Conservation (phyloP, 1,140 invertebrate species). For the Ceratina australensis region DNA sequence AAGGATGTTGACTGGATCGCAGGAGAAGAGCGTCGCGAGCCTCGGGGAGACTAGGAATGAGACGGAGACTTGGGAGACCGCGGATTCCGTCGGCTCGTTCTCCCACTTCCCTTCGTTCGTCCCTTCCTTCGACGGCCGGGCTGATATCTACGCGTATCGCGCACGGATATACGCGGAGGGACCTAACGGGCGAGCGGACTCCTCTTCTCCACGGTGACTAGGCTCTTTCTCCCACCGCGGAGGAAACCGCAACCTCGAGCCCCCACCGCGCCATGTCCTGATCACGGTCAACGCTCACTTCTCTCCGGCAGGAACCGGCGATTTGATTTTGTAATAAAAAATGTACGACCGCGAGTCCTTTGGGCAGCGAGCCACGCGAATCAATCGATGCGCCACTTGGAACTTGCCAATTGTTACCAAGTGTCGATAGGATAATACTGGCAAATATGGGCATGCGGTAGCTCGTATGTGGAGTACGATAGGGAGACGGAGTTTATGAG, state of each 20-base stretch:
- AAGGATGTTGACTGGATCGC: background rate
- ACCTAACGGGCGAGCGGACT: conserved; percentile 15
- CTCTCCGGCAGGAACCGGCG: background rate
- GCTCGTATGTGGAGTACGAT: background rate
- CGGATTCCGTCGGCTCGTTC: conserved; percentile 35
- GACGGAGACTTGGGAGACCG: conserved; percentile 46
- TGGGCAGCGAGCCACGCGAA: no score
- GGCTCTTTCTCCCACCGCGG: background rate
- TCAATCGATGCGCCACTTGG: no score
- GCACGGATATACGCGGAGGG: background rate
- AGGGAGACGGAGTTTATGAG: no score
- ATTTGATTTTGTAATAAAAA: no score
- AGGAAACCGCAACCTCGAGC: conserved; percentile 3
- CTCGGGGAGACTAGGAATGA: conserved; percentile 68
- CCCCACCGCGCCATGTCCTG: conserved; percentile 34
- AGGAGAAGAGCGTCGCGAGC: conserved; percentile 40
- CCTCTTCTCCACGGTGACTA: conserved; percentile 13
- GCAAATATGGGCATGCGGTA: background rate
- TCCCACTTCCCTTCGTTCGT: conserved; percentile 45
- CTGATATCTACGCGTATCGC: background rate
- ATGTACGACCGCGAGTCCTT: no score
- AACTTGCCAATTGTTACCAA: background rate
- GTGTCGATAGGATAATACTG: background rate
- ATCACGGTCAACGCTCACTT: conserved; percentile 51
- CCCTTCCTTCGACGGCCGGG: conserved; percentile 39